Evolutionary conservation across 1,140 invertebrate species (phyloP), one percentile per base, ranked within the genome.

Genomic region (Eulimnadia texana): DNA sequence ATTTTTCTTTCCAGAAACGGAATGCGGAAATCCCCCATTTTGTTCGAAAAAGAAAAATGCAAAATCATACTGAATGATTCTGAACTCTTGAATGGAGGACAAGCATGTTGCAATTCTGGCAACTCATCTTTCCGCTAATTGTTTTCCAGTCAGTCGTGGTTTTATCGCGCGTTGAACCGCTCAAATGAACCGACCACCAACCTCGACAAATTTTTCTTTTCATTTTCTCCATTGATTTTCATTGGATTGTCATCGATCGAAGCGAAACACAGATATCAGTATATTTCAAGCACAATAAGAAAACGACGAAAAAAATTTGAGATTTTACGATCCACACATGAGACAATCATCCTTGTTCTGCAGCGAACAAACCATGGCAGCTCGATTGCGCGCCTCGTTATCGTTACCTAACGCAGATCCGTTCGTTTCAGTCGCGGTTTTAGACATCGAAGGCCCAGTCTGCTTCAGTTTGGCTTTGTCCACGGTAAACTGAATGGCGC

Each of bases 401-500:
- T 55, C 71, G 61, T 71, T 68, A 22, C 71, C 66, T 64, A 71
- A 69, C 58, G 69, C 68, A 66, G 72, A 71, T 24, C 56, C 56
- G 58, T 54, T 53, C 22, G 51, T 47, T 23, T 70, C 29, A 27
- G 64, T 64, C 61, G 64, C 58, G 29, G 64, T 66, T 13, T 60
- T 63, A 19, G 2, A 69, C 3, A 47, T 51, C 50, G 58, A 25
- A 62, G 68, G 72, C 55, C 58, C 59, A 64, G 71, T 70, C 42
- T 72, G 69, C 27, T 72, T 74, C 6, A 89, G 71, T 71, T 86
- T 90, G 0, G 80, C 79, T 70, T 98, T 98, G 72, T 98, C 93
- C 0, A 98, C 92, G 13, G 96, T 98, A 72, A 99, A 98, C 72
- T 99, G 92, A 68, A 98, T 92, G 6, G 95, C 90, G 71, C 93